Evolutionary conservation across 2,797 vertebrate species (phyloP).

Genomic region (Enteromius radiatus): DNA sequence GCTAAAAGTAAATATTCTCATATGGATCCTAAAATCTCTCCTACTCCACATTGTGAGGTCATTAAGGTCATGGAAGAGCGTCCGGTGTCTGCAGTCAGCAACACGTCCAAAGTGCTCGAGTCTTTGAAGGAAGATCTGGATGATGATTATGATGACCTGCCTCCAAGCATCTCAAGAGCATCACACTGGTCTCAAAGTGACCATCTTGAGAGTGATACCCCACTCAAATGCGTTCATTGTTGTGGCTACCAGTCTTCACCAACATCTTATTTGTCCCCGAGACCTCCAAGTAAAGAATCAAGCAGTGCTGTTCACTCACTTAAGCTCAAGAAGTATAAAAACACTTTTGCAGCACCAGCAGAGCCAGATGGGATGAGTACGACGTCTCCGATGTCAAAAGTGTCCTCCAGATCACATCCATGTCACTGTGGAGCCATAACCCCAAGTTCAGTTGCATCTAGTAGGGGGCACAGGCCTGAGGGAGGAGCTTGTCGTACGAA

Average conservation of each 20-base stretch:
- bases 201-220: constrained; percentile 59
- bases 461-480: constrained; percentile 29
- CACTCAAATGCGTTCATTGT: constrained; percentile 65
- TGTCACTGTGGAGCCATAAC: constrained; percentile 59
- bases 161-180: constrained; percentile 66
- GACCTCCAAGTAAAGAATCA: constrained; percentile 55
- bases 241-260: constrained; percentile 45
- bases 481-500: constrained; percentile 41
- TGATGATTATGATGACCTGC: constrained; percentile 73
- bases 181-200: constrained; percentile 73
- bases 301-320: constrained; percentile 42
- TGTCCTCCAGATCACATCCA: constrained; percentile 52
- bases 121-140: constrained; percentile 76
- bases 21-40: constrained; percentile 44
- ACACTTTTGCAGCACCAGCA: constrained; percentile 23
- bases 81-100: constrained; percentile 67
- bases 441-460: constrained; percentile 52
- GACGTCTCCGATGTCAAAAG: constrained; percentile 58
- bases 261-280: constrained; percentile 49
- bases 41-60: constrained; percentile 27
- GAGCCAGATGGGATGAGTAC: constrained; percentile 35
- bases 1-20: constrained; percentile 28
- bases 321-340: constrained; percentile 49
- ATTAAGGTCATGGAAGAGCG: constrained; percentile 49
- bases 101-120: constrained; percentile 72